Percentiles rank a stretch among this genome's conserved stretches.
Evolutionary conservation across 2,113 vertebrate species (phyloP).

Genomic region (Dasyprocta punctata): DNA sequence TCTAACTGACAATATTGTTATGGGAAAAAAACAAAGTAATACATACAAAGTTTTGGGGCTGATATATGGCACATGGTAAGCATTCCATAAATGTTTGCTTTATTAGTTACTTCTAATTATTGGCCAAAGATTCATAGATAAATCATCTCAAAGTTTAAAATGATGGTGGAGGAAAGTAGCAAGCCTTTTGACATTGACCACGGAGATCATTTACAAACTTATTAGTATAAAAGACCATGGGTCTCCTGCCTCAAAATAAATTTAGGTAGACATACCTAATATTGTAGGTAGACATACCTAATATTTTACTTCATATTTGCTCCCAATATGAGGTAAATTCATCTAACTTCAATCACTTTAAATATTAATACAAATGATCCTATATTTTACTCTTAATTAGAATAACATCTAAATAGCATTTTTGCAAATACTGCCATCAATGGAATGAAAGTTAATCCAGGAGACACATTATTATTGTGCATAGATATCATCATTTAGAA

Average conservation of each 20-base stretch:
- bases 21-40: not conserved
- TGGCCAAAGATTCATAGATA: not conserved
- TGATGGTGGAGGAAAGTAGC: accelerated
- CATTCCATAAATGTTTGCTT: not conserved
- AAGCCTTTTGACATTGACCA: not conserved
- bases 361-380: not conserved
- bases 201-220: not conserved
- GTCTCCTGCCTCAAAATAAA: not conserved
- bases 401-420: conserved; percentile 22
- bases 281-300: not conserved
- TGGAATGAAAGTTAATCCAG: not conserved
- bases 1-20: not conserved
- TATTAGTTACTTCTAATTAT: conserved; percentile 8
- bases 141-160: not conserved
- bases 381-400: conserved; percentile 30
- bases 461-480: not conserved
- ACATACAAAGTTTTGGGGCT: not conserved
- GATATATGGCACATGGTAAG: not conserved
- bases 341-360: not conserved
- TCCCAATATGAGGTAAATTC: not conserved
- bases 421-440: not conserved
- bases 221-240: not conserved
- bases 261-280: not conserved
- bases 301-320: not conserved
- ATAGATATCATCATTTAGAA: not conserved